phyloP scores from a whole-genome alignment of 2,888 invertebrate genomes.

The Lepidocyrtinus sp. region DNA sequence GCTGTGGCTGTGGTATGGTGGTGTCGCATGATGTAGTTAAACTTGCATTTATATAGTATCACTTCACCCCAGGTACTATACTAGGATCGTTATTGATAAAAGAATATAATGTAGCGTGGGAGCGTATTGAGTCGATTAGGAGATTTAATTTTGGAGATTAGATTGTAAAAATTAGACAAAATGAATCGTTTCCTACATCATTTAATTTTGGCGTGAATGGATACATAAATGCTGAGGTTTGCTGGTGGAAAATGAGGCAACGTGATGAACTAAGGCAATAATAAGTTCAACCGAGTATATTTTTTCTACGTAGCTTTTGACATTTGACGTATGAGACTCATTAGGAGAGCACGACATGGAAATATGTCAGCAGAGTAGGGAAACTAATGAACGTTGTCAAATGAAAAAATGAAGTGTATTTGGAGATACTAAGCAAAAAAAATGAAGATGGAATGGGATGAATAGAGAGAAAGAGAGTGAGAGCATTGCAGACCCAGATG shows the following conservation, averaged over 20 bases:
- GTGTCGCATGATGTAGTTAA: background rate
- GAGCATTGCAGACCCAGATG: background rate
- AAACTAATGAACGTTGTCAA: slow-evolving; percentile 56
- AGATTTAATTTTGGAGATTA: background rate
- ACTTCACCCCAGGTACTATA: background rate
- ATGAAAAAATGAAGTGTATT: slow-evolving; percentile 25
- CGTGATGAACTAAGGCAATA: slow-evolving; percentile 4
- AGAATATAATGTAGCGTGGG: no score
- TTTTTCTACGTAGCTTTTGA: slow-evolving; percentile 8
- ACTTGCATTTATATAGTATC: background rate
- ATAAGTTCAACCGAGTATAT: background rate
- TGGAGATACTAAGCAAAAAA: background rate
- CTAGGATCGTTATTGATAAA: background rate
- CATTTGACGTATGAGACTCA: slow-evolving; percentile 53
- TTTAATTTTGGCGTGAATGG: background rate
- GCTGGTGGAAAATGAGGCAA: background rate
- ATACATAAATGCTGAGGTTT: background rate
- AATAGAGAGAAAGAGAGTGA: background rate
- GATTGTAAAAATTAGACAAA: background rate
- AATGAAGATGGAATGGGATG: background rate
- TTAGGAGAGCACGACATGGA: slow-evolving; percentile 43
- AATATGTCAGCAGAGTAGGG: slow-evolving; percentile 49
- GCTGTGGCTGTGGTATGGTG: background rate
- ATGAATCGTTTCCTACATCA: background rate
- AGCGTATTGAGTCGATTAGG: no score